Evolutionary conservation across 2,888 invertebrate species (phyloP).

Genomic region (Thelaira solivaga): DNA sequence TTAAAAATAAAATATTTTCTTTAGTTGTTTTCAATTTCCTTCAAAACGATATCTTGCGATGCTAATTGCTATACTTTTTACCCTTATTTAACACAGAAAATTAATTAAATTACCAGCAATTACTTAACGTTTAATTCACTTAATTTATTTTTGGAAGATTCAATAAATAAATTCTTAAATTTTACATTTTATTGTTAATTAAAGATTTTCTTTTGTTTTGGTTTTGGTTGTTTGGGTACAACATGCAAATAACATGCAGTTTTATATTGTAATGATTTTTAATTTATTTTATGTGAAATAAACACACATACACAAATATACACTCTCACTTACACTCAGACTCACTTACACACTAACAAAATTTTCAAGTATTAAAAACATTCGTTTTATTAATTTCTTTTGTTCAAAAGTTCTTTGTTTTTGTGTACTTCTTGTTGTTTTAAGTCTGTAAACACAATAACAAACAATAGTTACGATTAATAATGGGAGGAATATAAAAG

Average conservation of each 20-base stretch:
- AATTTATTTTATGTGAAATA: conserved; percentile 32
- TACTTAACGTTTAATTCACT: no score
- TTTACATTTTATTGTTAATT: conserved; percentile 31
- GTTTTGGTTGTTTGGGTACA: no score
- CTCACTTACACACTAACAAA: no score
- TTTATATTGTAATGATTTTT: conserved; percentile 27
- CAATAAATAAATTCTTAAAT: no score
- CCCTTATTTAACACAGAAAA: no score
- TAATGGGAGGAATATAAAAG: conserved; percentile 10
- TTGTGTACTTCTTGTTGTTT: conserved; percentile 7
- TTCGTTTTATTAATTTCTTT: not conserved
- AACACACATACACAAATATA: conserved; percentile 17
- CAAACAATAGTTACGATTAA: conserved; percentile 24
- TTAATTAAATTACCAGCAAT: no score
- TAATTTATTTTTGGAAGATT: no score
- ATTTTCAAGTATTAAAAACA: conserved; percentile 34
- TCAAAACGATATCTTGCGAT: no score
- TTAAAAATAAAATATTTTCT: no score
- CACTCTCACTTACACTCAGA: conserved; percentile 33
- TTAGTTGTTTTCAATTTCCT: no score
- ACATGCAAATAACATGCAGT: conserved; percentile 57
- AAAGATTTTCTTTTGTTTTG: no score
- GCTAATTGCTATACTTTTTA: no score
- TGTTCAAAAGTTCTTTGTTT: not conserved
- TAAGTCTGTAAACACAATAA: conserved; percentile 24